Evolutionary conservation across 2,797 vertebrate species (phyloP), one percentile per base, ranked within the genome.

Genomic region (Stomatorhinus walkeri): DNA sequence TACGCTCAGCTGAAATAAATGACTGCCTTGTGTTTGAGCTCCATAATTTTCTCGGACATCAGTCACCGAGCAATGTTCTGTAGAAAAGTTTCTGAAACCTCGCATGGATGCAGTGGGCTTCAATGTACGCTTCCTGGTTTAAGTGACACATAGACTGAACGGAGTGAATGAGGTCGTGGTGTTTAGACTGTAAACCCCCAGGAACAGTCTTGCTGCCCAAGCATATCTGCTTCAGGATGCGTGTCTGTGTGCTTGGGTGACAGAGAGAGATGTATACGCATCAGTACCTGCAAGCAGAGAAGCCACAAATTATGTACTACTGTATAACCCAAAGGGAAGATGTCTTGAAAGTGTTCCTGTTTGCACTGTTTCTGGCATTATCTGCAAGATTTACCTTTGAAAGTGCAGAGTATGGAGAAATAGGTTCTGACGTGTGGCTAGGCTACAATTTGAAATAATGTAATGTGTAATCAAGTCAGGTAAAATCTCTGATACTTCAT

Each of bases 281-380:
- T 96, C 94, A 90, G 61, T 93, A 88, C 91, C 93, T 94, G 90
- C 91, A 89, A 3, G 92, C 91, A 93, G 92, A 92, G 91, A 91
- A 90, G 92, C 91, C 90, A 91, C 91, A 89, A 92, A 87, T 89
- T 89, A 61, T 89, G 90, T 92, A 91, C 92, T 90, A 88, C 93
- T 85, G 56, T 68, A 64, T 59, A 87, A 76, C n/a, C 51, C 43
- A 85, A 87, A 89, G n/a, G 14, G 22, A 84, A 88, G 43, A 87
- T 87, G 81, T 87, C 6, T 36, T 64, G 19, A 64, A 89, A 84
- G 85, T 89, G 49, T 85, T 87, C 22, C 32, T 56, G 54, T 56
- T 83, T 84, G 76, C 52, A 72, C 49, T n/a, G n/a, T 22, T 22
- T 22, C 22, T 81, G 52, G 36, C 56, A 87, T 83, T 87, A 83